Conservation (phyloP, 2,888 invertebrate genomes). For the Octodonta nipae region DNA sequence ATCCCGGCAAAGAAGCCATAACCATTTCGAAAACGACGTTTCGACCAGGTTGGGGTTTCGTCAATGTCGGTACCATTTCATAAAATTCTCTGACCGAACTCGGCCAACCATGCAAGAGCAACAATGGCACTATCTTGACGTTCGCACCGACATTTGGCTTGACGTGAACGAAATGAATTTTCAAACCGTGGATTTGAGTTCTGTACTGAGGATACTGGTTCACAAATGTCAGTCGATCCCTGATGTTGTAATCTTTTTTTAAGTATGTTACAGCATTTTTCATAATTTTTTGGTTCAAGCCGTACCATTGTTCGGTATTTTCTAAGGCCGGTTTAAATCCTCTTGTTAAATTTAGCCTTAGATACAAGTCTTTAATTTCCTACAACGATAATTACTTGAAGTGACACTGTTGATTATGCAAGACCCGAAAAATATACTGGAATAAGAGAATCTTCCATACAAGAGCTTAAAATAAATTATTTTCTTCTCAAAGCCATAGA, state of each 20-base stretch:
- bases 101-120: conserved; percentile 79
- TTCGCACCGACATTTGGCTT: conserved; percentile 29
- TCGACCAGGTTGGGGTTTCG: conserved; percentile 6
- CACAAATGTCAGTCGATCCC: conserved; percentile 42
- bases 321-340: conserved; percentile 1
- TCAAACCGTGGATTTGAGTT: conserved; percentile 49
- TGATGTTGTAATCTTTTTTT: conserved; percentile 6
- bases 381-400: no score
- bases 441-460: no score
- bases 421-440: no score
- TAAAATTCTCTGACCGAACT: conserved; percentile 73
- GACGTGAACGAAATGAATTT: conserved; percentile 53
- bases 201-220: conserved; percentile 55
- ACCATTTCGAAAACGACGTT: conserved; percentile 15
- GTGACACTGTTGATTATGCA: no score
- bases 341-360: conserved; percentile 5
- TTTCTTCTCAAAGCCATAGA: no score
- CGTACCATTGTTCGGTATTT: conserved; percentile 5
- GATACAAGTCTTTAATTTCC: conserved; percentile 6
- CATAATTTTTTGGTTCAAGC: conserved; percentile 2
- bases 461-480: no score
- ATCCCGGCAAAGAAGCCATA: conserved; percentile 17
- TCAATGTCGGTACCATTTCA: conserved; percentile 22
- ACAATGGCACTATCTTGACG: conserved; percentile 43
- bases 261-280: background rate